Percentiles rank a stretch among this genome's conserved stretches.
Conservation (phyloP, 2,888 invertebrate genomes). For the Orthosia incerta region DNA sequence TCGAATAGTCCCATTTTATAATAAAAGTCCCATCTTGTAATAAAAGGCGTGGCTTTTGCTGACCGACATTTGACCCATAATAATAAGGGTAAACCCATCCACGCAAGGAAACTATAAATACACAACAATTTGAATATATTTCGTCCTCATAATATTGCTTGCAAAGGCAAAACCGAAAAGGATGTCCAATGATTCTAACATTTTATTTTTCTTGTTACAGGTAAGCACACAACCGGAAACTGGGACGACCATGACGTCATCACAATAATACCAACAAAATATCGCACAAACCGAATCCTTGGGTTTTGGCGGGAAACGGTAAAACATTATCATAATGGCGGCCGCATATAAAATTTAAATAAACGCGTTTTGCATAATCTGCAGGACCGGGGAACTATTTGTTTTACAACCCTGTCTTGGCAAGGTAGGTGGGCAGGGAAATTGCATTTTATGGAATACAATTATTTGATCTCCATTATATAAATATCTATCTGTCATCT, state of each 20-base stretch:
- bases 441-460: not conserved
- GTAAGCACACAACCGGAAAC: slow-evolving; percentile 28
- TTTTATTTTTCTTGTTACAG: slow-evolving; percentile 56
- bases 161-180: slow-evolving; percentile 20
- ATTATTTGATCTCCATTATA: not conserved
- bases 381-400: slow-evolving; percentile 46
- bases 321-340: slow-evolving; percentile 67
- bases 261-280: slow-evolving; percentile 42
- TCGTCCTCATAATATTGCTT: slow-evolving; percentile 7
- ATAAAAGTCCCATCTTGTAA: too few species aligned
- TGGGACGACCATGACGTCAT: slow-evolving; percentile 28
- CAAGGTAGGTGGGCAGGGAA: slow-evolving; percentile 25
- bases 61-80: not conserved
- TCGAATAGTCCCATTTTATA: not conserved
- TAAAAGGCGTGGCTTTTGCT: too few species aligned
- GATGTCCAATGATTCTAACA: slow-evolving; percentile 32
- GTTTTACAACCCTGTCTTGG: slow-evolving; percentile 20
- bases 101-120: slow-evolving; percentile 9
- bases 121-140: slow-evolving; percentile 27
- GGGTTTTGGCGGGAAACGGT: slow-evolving; percentile 60
- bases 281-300: slow-evolving; percentile 25
- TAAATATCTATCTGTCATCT: not conserved
- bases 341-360: slow-evolving; percentile 72
- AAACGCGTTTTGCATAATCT: slow-evolving; percentile 72
- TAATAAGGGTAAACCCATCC: not conserved